Evolutionary conservation across 2,113 vertebrate genomes (phyloP).

Genomic region (Lagopus leucura): DNA sequence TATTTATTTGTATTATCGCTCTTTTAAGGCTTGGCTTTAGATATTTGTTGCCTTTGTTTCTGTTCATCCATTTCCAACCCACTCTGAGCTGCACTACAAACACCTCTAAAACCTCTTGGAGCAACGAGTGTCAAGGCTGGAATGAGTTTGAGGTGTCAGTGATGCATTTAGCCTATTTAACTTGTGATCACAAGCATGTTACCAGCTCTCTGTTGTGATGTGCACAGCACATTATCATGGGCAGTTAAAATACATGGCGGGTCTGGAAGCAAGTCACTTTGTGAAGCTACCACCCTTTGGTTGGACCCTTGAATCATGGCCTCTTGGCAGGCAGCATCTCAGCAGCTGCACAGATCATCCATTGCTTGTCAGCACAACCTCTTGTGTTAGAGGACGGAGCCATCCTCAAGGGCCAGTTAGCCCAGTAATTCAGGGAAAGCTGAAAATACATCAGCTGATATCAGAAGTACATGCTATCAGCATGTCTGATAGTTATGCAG

Average conservation of each 20-base stretch:
- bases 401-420: background rate
- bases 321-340: background rate
- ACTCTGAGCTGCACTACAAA: background rate
- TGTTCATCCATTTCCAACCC: background rate
- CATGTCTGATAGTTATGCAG: background rate
- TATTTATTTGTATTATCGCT: background rate
- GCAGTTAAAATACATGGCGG: background rate
- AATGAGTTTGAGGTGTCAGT: rapidly evolving
- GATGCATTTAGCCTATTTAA: background rate
- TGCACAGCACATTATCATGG: background rate
- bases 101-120: background rate
- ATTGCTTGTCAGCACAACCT: background rate
- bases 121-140: background rate
- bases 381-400: background rate
- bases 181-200: background rate
- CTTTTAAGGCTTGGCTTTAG: background rate
- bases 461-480: too few relatives aligned
- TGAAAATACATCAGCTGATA: background rate
- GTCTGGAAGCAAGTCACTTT: background rate
- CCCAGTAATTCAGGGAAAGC: background rate
- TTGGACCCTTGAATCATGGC: background rate
- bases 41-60: background rate
- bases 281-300: background rate
- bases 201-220: background rate
- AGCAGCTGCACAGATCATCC: background rate